Conservation (phyloP, 2,888 invertebrate species). For the Tiliacea citrago region DNA sequence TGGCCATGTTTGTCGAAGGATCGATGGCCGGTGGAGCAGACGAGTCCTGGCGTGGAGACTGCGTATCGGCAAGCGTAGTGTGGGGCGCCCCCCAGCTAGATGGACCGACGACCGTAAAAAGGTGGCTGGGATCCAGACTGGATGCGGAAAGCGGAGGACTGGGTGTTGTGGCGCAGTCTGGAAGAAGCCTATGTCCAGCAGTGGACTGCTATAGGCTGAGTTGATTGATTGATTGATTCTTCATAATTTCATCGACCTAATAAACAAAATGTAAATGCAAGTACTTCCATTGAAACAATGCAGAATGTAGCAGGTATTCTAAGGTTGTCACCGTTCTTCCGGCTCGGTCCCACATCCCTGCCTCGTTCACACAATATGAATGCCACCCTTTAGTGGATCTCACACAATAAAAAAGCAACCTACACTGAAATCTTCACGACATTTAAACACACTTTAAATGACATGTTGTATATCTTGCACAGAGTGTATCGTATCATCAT, state of each 20-base stretch:
- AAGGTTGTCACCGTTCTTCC: conserved; percentile 19
- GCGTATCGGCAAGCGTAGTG: no score
- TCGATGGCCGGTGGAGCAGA: no score
- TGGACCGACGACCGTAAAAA: no score
- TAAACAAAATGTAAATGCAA: neutral
- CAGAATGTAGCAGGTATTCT: conserved; percentile 12
- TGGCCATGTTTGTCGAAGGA: no score
- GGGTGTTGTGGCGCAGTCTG: no score
- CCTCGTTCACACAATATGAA: neutral
- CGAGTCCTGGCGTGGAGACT: no score
- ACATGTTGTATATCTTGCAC: neutral
- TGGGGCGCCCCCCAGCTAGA: no score
- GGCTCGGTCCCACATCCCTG: conserved; percentile 3
- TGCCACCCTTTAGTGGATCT: neutral
- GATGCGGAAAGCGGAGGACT: no score
- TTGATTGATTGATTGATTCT: no score
- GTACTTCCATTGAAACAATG: conserved; percentile 10
- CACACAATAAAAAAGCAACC: conserved; percentile 12
- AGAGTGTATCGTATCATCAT: neutral
- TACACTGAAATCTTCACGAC: conserved; percentile 1
- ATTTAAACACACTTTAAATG: neutral
- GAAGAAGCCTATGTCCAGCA: no score
- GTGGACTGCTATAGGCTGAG: no score
- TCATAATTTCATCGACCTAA: neutral
- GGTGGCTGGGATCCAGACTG: no score